Evolutionary conservation across 2,888 invertebrate species (phyloP).

Genomic region (Leuctra nigra): DNA sequence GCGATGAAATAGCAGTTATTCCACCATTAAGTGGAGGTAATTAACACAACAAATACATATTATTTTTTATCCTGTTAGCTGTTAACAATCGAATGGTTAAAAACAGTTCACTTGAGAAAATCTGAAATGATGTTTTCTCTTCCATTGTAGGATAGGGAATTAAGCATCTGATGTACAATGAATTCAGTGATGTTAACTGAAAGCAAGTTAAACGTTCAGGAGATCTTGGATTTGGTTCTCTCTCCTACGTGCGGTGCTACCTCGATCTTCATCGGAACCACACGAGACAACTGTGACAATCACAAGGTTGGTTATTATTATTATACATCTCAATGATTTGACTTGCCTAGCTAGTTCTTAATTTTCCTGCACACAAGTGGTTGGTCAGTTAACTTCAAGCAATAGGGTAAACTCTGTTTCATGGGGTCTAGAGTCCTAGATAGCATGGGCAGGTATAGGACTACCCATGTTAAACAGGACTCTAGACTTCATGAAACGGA

Average conservation of each 20-base stretch:
- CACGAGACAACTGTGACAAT: conserved; percentile 74
- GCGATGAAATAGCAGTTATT: conserved; percentile 84
- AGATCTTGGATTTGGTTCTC: conserved; percentile 57
- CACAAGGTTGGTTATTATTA: conserved; percentile 52
- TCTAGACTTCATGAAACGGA: no score
- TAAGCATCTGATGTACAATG: conserved; percentile 43
- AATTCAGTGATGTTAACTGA: conserved; percentile 62
- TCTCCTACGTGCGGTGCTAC: conserved; percentile 78
- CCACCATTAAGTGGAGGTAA: conserved; percentile 92
- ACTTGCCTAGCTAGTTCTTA: no score
- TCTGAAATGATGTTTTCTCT: no score
- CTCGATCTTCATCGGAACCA: conserved; percentile 84
- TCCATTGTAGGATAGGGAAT: conserved; percentile 14
- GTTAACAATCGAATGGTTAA: background rate
- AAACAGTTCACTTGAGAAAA: no score
- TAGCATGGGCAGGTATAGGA: no score
- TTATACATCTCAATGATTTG: no score
- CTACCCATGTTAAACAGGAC: no score
- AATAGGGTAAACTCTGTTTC: no score
- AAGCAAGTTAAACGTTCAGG: conserved; percentile 59
- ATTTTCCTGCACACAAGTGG: no score
- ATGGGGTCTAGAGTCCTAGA: no score
- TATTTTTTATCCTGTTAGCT: background rate
- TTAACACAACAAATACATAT: background rate
- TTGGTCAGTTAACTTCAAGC: no score